Conservation (phyloP, 2,113 vertebrate species). For the Nerophis ophidion region DNA sequence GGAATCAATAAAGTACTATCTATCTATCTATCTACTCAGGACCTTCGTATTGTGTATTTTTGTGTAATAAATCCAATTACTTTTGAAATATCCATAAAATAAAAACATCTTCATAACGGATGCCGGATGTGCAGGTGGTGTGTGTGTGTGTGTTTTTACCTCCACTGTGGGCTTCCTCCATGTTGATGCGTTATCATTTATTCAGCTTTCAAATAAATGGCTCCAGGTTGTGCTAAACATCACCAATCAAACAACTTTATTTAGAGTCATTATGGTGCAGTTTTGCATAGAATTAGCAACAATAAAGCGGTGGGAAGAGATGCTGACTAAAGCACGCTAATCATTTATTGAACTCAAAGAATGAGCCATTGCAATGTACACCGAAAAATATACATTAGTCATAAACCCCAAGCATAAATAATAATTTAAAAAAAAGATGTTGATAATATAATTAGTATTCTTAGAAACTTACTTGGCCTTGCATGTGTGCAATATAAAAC, state of each 20-base stretch:
- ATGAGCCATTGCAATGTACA: conserved; percentile 20
- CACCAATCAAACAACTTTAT: neutral
- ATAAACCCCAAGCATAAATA: conserved; percentile 27
- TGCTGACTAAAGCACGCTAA: neutral
- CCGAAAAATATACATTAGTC: conserved; percentile 6
- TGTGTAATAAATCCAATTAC: too few relatives aligned
- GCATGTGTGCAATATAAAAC: conserved; percentile 55
- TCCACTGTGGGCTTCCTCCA: too few relatives aligned
- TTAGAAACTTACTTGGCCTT: conserved; percentile 34
- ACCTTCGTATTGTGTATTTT: too few relatives aligned
- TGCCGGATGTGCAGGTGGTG: too few relatives aligned
- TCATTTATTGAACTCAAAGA: neutral
- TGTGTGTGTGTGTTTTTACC: too few relatives aligned
- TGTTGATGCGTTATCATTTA: too few relatives aligned
- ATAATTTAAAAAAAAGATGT: conserved; percentile 26
- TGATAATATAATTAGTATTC: conserved; percentile 33
- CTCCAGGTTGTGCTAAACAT: neutral
- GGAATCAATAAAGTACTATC: too few relatives aligned
- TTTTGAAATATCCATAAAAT: too few relatives aligned
- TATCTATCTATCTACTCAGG: too few relatives aligned
- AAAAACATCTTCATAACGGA: too few relatives aligned
- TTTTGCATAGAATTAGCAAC: neutral
- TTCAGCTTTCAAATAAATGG: neutral
- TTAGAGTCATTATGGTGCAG: neutral
- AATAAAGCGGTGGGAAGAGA: conserved; percentile 16